Base-by-base conservation (phyloP, 2,888 invertebrate species). In the Flexamia atlantica region DNA sequence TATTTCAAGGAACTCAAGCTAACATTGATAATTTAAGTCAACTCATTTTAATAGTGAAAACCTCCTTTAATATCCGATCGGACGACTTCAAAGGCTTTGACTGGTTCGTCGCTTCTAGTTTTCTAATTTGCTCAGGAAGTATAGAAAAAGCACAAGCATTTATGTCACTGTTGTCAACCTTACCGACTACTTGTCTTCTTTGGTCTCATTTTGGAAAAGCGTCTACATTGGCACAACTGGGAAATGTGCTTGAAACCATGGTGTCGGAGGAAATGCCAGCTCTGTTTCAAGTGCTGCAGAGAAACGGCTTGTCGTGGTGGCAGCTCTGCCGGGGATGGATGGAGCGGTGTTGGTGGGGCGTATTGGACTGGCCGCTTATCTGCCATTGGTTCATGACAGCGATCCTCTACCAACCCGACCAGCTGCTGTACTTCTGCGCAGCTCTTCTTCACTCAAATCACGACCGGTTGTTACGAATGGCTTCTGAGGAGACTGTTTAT, bases 101-200 rank as follows among this genome's bases (percentile, higher is more conserved):
- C 50, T 84, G 84, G 84, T 84, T 84, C 28, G 30, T 84, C 14
- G 81, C 82, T 20, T 53, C 84, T 40, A 46, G 72, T 42, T 84
- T 60, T 82, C 74, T 84, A 5, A 30, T 84, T 32, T 76, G 84
- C 42, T 68, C 81, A 70, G 84, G 84, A 64, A 84, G 72, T 76
- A 46, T 82, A 30, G 84, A 84, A 76, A 84, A 76, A 76, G 3
- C 50, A 5, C 76, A 76, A 17, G 4, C 25, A 1, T 76, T 76
- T 50, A 23, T 76, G 17, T 50, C 76, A 12, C 17, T 30, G 23
- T 28, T 76, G 1, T 36, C 25, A 12, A 64, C 64, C 10, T 32
- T 84, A 23, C 82, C 84, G 23, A 81, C 82, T n/a, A 72, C 76
- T 30, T 17, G n/a, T 30, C 57, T 74, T 28, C n/a, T 84, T 3